Evolutionary conservation across 1,140 invertebrate genomes (phyloP).

Genomic region (Pseudomyrmex dendroicus): DNA sequence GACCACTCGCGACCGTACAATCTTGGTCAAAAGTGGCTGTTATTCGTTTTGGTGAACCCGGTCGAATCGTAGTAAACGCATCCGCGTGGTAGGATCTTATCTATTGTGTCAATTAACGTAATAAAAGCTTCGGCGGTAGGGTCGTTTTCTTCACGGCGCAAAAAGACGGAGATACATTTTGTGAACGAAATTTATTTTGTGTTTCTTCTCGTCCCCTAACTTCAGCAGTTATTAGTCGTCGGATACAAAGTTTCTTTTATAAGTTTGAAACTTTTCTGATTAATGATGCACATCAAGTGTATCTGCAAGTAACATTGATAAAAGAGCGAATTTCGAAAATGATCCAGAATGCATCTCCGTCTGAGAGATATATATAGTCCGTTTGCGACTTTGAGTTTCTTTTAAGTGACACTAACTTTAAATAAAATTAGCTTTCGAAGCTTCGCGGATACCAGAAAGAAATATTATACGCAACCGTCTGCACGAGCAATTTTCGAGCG

Average conservation of each 20-base stretch:
- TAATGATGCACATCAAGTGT: not conserved
- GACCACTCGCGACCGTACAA: slow-evolving; percentile 21
- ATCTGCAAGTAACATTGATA: not conserved
- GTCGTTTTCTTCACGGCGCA: slow-evolving; percentile 29
- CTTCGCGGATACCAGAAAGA: slow-evolving; percentile 20
- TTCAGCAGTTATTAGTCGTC: not conserved
- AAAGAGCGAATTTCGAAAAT: not conserved
- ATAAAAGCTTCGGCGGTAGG: slow-evolving; percentile 39
- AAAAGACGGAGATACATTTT: slow-evolving; percentile 40
- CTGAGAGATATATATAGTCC: slow-evolving; percentile 5
- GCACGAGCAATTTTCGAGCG: slow-evolving; percentile 24
- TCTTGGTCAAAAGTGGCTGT: slow-evolving; percentile 50
- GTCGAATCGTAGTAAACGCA: slow-evolving; percentile 71
- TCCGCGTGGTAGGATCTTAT: slow-evolving; percentile 67
- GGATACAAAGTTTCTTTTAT: slow-evolving; percentile 5
- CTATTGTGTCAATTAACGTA: slow-evolving; percentile 67
- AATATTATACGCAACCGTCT: slow-evolving; percentile 20
- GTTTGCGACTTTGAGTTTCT: slow-evolving; percentile 27
- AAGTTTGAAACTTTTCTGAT: not conserved
- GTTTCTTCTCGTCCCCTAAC: not conserved
- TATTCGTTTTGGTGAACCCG: slow-evolving; percentile 66
- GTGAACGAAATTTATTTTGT: slow-evolving; percentile 17
- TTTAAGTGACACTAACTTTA: slow-evolving; percentile 22
- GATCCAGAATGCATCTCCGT: slow-evolving; percentile 21
- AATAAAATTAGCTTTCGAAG: slow-evolving; percentile 28